Base-by-base conservation (phyloP, 2,888 invertebrate genomes). In the Ormyrus rosae region DNA sequence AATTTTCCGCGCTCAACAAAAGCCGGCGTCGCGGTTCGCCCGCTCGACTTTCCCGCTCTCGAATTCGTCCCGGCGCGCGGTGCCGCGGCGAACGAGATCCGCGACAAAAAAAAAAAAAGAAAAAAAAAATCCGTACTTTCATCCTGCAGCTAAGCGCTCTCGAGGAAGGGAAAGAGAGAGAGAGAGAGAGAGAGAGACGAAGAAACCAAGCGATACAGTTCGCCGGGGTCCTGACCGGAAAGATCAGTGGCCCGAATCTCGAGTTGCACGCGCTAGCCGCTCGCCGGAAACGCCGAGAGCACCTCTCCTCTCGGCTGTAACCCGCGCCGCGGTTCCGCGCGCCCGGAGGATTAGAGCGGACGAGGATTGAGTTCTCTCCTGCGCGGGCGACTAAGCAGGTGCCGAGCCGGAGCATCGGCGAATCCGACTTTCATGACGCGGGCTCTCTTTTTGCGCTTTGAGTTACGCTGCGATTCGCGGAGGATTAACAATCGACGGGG, bases 191-290 rank as follows among this genome's bases (percentile, higher is more conserved):
- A 58, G 11, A 13, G 51, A 34, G 61, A 63, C 61, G 71, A 74
- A 75, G 75, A 67, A 65, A 71, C 46, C 61, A 55, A 55, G 34
- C 63, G 75, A 69, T 71, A 77, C 69, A 79, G 76, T 76, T 73
- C 64, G 76, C 19, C 55, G 78, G 19, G 79, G 73, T 79, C 70
- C 80, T 74, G 83, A 86, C 83, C 86, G 84, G 83, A 85, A 86
- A 85, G 84, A 84, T 85, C 86, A 86, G 84, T 86, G 87, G 87
- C 85, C 86, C 87, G 87, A 86, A 87, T 86, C 86, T 83, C 67
- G 60, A 34, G 34, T 34, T 34, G 68, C 53, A 45, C 13, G 53
- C 4, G 7, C 45, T 5, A 2, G 50, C n/a, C 11, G 75, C 34
- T 34, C 9, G 65, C 61, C 67, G 80, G 78, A 55, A 67, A 48